Percentiles rank a stretch among this genome's conserved stretches.
Conservation (phyloP, 2,797 vertebrate species). For the Coranthus polyacanthus region DNA sequence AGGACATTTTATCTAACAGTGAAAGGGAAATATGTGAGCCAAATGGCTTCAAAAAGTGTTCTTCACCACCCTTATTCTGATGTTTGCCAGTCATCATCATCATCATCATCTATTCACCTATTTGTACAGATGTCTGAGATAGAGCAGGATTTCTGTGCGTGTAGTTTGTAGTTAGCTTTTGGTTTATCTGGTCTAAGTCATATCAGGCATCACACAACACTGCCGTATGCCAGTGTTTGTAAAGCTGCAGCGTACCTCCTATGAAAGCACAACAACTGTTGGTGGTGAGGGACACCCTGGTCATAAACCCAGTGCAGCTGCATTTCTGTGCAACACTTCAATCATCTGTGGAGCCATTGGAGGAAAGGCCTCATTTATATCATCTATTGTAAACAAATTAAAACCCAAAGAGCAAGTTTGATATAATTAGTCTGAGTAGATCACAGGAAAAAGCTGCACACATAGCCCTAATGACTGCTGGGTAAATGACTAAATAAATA, state of each 20-base stretch:
- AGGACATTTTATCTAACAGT: constrained; percentile 34
- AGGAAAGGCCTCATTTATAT: constrained; percentile 68
- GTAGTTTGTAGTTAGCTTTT: neutral
- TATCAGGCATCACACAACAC: neutral
- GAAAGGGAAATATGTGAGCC: constrained; percentile 22
- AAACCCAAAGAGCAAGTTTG: constrained; percentile 76
- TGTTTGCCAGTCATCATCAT: neutral
- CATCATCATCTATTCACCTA: constrained; percentile 16
- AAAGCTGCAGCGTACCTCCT: constrained; percentile 25
- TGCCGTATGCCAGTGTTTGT: neutral
- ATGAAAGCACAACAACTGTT: constrained; percentile 46
- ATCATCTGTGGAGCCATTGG: constrained; percentile 56
- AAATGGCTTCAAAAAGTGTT: constrained; percentile 28
- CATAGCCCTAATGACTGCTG: constrained; percentile 76
- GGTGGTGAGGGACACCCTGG: constrained; percentile 31
- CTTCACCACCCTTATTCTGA: neutral
- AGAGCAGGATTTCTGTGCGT: neutral
- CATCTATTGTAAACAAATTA: constrained; percentile 79
- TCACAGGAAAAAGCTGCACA: constrained; percentile 67
- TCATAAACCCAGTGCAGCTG: constrained; percentile 36
- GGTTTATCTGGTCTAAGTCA: neutral
- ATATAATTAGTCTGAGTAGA: constrained; percentile 78
- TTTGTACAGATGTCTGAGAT: neutral
- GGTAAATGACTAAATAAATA: constrained; percentile 82
- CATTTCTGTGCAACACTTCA: constrained; percentile 61